phyloP scores from a whole-genome alignment of 2,113 vertebrate species.

The Mionectes macconnelli region DNA sequence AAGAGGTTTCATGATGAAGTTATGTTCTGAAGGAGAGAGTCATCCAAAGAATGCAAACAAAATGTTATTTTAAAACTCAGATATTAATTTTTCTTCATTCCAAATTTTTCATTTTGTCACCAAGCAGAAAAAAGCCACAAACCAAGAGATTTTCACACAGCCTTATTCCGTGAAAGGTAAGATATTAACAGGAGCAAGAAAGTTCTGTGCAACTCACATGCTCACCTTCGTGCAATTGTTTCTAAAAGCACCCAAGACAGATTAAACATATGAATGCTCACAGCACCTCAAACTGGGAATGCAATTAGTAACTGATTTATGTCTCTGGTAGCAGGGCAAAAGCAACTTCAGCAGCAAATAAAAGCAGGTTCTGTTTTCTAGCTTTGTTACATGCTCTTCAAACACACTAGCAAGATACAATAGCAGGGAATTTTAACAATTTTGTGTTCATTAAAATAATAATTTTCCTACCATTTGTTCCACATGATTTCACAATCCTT shows the following conservation, averaged over 20 bases:
- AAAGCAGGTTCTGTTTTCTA: neutral
- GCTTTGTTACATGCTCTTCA: neutral
- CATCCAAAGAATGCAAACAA: conserved; percentile 24
- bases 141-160: neutral
- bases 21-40: neutral
- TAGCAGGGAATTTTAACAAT: neutral
- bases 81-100: neutral
- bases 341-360: neutral
- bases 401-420: neutral
- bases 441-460: neutral
- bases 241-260: neutral
- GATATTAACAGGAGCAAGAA: neutral
- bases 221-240: neutral
- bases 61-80: neutral
- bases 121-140: neutral
- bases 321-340: neutral
- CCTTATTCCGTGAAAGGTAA: neutral
- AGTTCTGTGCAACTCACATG: neutral
- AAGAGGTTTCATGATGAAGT: neutral
- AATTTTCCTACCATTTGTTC: neutral
- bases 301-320: conserved; percentile 34
- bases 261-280: neutral
- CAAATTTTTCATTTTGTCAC: neutral
- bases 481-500: neutral
- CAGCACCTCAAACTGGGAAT: neutral